Evolutionary conservation across 37 sponge, comb jelly and placozoan species (phyloP).

Genomic region (Amphimedon queenslandica): DNA sequence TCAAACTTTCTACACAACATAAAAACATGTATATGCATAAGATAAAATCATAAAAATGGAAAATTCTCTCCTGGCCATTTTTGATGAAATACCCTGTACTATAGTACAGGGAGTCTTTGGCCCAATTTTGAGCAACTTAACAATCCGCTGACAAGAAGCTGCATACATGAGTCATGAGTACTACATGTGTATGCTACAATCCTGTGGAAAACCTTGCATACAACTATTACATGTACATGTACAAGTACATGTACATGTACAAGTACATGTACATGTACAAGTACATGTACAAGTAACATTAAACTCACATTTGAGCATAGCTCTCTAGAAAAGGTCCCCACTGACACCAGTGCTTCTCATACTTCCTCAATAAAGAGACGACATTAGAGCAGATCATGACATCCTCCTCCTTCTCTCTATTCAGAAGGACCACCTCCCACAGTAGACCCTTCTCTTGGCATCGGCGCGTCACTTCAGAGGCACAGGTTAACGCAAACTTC

Average conservation of each 20-base stretch:
- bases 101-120: no score
- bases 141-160: no score
- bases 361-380: not conserved
- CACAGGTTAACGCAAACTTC: conserved; percentile 36
- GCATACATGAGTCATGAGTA: no score
- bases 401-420: conserved; percentile 36
- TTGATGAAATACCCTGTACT: no score
- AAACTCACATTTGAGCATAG: conserved; percentile 28
- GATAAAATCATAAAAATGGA: no score
- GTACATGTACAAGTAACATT: not conserved
- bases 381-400: not conserved
- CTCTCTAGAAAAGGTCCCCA: conserved; percentile 36
- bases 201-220: no score
- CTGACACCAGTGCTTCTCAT: conserved; percentile 40
- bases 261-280: not conserved
- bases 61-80: no score
- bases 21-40: no score
- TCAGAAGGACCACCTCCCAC: conserved; percentile 47
- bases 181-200: no score
- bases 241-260: not conserved
- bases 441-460: not conserved
- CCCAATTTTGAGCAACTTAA: no score
- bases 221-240: not conserved
- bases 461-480: conserved; percentile 13
- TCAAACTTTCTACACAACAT: no score